Evolutionary conservation across 2,113 vertebrate species (phyloP).

Genomic region (Panurus biarmicus): DNA sequence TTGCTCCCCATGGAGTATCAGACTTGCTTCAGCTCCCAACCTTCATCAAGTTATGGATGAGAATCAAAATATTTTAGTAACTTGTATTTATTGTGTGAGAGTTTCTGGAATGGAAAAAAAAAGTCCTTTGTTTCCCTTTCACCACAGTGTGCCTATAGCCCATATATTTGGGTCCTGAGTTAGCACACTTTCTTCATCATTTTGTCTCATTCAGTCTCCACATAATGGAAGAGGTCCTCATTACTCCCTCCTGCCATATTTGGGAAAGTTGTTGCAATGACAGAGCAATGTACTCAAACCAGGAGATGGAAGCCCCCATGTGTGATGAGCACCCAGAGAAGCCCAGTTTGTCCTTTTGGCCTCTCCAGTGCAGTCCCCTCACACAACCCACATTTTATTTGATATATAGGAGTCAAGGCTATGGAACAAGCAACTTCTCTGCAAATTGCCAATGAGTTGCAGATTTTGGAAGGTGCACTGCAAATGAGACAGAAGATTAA

Average conservation of each 20-base stretch:
- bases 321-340: neutral
- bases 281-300: neutral
- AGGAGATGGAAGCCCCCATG: neutral
- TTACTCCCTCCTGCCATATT: neutral
- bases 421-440: neutral
- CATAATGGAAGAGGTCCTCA: neutral
- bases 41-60: neutral
- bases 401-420: fast-evolving
- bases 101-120: neutral
- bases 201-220: neutral
- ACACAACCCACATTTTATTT: fast-evolving
- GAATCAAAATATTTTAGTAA: neutral
- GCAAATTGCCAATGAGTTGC: neutral
- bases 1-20: neutral
- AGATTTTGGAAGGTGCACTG: neutral
- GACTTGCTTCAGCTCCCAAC: neutral
- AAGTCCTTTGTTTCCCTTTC: neutral
- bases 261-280: neutral
- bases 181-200: neutral
- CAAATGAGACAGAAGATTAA: neutral
- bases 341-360: fast-evolving
- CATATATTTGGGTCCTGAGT: neutral
- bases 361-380: neutral
- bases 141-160: neutral
- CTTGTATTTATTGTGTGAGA: neutral